Evolutionary conservation across 2,797 vertebrate genomes (phyloP), one percentile per base, ranked within the genome.

Genomic region (Gymnoscopelus microlampas): DNA sequence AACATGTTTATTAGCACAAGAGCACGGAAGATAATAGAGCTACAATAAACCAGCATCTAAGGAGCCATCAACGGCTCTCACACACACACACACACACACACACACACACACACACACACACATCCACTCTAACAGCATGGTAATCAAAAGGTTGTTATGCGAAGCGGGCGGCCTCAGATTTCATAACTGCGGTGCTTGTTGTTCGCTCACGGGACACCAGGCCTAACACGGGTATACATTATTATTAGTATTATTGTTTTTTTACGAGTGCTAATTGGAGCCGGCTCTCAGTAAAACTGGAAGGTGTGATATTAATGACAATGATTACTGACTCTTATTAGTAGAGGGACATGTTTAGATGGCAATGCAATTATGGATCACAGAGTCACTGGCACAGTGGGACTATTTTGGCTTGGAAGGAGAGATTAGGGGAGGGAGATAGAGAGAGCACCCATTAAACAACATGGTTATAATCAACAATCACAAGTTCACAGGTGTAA

Each of bases 91-190:
- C 29, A 44, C 63, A 65, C 12, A 54, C 47, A 65, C 54, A 51
- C 53, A 19, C 8, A 57, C 63, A 66, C 53, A 47, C 53, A 66
- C 53, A 44, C 32, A 44, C 63, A 54, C 53, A 65, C 44, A 49
- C 60, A 49, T 39, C 23, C 48, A 24, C 57, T 39, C 35, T 39
- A 39, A 39, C 35, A 8, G 6, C 0, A 7, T 39, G 35, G 35
- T 39, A 39, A 39, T 77, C 71, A 32, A 64, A 79, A 73, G 74
- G 57, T 71, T 66, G 61, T 62, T 53, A 53, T 24, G 71, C 35
- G 15, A 56, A 47, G 67, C 75, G 82, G 73, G 80, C 71, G 78
- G 73, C 81, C 75, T 71, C 57, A 73, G 74, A 78, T 78, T 69
- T 76, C 72, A 81, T 76, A 74, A 78, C 63, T 23, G 59, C 65